Evolutionary conservation across 1,140 invertebrate species (phyloP).

Genomic region (Mizuhopecten yessoensis): DNA sequence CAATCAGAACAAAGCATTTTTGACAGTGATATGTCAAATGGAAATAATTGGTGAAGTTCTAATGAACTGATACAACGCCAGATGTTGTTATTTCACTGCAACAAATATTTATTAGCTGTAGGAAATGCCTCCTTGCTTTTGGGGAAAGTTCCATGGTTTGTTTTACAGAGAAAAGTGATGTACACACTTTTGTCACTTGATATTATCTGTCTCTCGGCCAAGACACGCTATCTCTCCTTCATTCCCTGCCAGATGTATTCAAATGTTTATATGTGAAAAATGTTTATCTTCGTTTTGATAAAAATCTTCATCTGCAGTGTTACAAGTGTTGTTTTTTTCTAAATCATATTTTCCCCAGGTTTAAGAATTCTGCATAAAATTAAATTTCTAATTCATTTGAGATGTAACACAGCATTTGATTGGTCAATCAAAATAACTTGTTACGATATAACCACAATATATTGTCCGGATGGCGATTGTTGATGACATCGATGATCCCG

Average conservation of each 20-base stretch:
- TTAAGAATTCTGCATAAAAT: too few relatives aligned
- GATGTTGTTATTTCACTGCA: neutral
- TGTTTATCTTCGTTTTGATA: too few relatives aligned
- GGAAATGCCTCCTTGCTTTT: neutral
- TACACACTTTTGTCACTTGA: neutral
- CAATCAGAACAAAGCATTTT: conserved; percentile 20
- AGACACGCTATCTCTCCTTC: neutral
- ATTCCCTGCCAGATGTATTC: neutral
- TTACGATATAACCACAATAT: too few relatives aligned
- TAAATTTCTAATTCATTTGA: too few relatives aligned
- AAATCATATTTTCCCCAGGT: too few relatives aligned
- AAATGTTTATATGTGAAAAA: too few relatives aligned
- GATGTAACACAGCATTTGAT: too few relatives aligned
- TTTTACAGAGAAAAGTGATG: neutral
- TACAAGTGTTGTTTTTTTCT: too few relatives aligned
- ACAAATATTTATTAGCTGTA: conserved; percentile 29
- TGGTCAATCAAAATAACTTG: too few relatives aligned
- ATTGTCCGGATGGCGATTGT: too few relatives aligned
- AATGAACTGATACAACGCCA: neutral
- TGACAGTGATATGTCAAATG: neutral
- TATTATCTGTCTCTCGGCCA: neutral
- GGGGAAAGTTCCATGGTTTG: neutral
- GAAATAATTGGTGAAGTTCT: neutral
- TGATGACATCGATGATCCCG: too few relatives aligned
- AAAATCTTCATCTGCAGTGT: too few relatives aligned